phyloP scores from a whole-genome alignment of 30 jellyfish, hydroid and myxozoan genomes.

The Chrysaora quinquecirrha region DNA sequence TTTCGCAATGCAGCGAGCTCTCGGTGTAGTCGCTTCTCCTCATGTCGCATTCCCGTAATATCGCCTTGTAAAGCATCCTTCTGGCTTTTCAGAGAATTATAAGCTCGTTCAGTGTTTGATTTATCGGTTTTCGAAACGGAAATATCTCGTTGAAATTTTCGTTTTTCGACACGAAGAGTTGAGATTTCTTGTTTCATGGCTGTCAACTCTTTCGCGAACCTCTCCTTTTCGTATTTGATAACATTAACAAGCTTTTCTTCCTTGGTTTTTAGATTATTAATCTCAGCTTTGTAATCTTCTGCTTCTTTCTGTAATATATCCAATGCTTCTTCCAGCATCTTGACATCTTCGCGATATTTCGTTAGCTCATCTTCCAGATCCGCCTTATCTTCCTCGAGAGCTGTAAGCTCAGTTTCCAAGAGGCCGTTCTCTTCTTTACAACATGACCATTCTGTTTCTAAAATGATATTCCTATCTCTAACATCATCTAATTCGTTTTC shows the following conservation, averaged over 20 bases:
- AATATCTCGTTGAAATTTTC: constrained; percentile 95
- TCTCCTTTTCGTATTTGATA: constrained; percentile 89
- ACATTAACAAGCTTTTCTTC: constrained; percentile 87
- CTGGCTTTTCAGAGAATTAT: constrained; percentile 90
- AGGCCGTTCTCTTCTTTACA: constrained; percentile 97
- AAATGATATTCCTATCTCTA: constrained; percentile 90
- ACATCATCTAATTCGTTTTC: constrained; percentile 98
- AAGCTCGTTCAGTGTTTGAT: constrained; percentile 97
- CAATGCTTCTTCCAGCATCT: constrained; percentile 98
- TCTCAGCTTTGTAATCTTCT: constrained; percentile 84
- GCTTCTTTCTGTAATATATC: constrained; percentile 92
- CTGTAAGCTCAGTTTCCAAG: constrained; percentile 96
- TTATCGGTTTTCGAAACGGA: constrained; percentile 95
- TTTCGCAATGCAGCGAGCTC: constrained; percentile 82
- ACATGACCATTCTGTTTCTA: constrained; percentile 99
- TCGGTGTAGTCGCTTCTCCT: constrained; percentile 87
- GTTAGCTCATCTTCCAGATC: constrained; percentile 90
- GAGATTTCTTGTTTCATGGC: constrained; percentile 95
- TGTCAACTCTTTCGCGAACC: constrained; percentile 82
- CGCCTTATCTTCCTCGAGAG: constrained; percentile 97
- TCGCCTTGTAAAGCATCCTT: constrained; percentile 96
- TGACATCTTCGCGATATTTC: constrained; percentile 96
- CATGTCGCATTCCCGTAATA: constrained; percentile 80
- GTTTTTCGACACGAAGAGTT: constrained; percentile 92
- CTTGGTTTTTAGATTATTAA: constrained; percentile 61